Conservation (phyloP, 2,113 vertebrate species). For the Carlito syrichta region DNA sequence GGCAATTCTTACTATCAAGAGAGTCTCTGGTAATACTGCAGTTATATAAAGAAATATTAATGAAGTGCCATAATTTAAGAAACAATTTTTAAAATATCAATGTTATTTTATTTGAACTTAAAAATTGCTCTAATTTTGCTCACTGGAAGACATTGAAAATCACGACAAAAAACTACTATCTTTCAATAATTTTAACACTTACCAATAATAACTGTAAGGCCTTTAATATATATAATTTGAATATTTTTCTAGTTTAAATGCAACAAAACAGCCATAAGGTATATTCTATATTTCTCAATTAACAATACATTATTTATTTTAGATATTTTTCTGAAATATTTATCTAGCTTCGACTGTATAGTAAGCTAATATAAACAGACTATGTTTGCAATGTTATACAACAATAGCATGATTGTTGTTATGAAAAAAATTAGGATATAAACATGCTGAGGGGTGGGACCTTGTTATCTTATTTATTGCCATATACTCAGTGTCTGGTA, state of each 20-base stretch:
- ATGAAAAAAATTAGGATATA: background rate
- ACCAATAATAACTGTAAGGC: background rate
- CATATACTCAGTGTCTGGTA: background rate
- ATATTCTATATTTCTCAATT: background rate
- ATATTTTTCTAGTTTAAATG: background rate
- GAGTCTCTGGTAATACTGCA: background rate
- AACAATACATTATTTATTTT: background rate
- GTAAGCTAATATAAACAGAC: background rate
- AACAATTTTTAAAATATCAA: background rate
- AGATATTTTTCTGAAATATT: background rate
- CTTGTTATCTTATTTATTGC: background rate
- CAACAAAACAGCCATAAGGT: background rate
- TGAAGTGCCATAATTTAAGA: background rate
- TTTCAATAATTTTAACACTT: background rate
- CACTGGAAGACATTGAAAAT: background rate
- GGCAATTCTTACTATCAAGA: background rate
- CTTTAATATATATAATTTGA: background rate
- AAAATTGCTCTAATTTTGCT: background rate
- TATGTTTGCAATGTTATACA: background rate
- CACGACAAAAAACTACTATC: background rate
- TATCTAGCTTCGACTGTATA: background rate
- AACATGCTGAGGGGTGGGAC: background rate
- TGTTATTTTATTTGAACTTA: conserved; percentile 11
- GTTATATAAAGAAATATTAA: background rate
- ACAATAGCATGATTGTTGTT: background rate